Base-by-base conservation (phyloP, 2,113 vertebrate genomes). In the Scatophagus argus region DNA sequence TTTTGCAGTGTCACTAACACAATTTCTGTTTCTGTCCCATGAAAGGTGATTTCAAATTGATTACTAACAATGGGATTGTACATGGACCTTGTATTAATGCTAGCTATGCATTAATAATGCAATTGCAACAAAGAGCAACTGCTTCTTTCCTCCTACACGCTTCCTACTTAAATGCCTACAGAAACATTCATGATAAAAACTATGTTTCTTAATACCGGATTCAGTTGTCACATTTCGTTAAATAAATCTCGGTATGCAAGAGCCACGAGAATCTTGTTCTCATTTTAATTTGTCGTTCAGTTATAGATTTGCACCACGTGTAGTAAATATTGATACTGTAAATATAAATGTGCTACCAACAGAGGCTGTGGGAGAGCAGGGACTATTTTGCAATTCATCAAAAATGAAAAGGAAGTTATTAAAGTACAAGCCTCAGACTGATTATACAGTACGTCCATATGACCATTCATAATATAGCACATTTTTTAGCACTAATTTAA, bases 41-140 rank as follows among this genome's bases (percentile, higher is more conserved):
- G 29, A 67, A 61, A 71, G 29, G 10, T 60, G 19, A 65, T 67
- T 85, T 69, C 19, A 23, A 51, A 65, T 16, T 10, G 8, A 25
- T 59, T 17, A 8, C 23, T 34, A 29, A 13, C 16, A 12, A 39
- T 25, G 44, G 34, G 8, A 31, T 64, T 66, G 43, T 13, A 55
- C 41, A 59, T 34, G 9, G 55, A 36, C 16, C 13, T 29, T 78
- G 47, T 66, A 58, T 67, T 77, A 38, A 59, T 72, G 7, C 31
- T 39, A 17, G n/a, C 13, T 36, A 38, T 69, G 38, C 16, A 61
- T 12, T 46, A 14, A 32, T 36, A 32, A 44, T 68, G 16, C 1
- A 52, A 29, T 52, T 82, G 23, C 19, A 84, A 77, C 82, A 77
- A 79, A 83, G 78, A 58, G 3, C 44, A 63, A 19, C 19, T 51